Conservation (phyloP, 2,113 vertebrate genomes). For the Garra rufa region DNA sequence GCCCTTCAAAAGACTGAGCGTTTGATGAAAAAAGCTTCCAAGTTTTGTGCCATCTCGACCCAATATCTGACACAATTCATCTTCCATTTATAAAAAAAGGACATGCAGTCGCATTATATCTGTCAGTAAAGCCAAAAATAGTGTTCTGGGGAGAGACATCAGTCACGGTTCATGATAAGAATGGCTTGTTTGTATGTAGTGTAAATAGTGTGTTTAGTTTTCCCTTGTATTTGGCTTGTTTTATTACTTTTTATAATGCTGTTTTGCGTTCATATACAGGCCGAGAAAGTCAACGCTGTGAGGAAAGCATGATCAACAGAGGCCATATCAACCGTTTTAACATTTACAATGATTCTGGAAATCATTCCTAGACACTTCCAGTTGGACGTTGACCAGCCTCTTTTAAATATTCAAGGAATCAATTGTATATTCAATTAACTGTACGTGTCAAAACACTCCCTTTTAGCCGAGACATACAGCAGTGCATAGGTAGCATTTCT, state of each 20-base stretch:
- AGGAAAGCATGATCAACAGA: constrained; percentile 49
- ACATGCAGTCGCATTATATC: constrained; percentile 30
- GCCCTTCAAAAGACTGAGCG: constrained; percentile 37
- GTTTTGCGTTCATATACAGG: constrained; percentile 65
- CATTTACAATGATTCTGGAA: constrained; percentile 57
- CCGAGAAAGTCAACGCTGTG: constrained; percentile 56
- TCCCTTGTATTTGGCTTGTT: constrained; percentile 85
- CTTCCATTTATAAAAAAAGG: constrained; percentile 52
- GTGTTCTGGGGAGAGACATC: constrained; percentile 48
- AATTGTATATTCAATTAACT: constrained; percentile 44
- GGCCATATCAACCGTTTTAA: constrained; percentile 23
- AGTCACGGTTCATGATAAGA: constrained; percentile 71
- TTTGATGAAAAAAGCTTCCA: constrained; percentile 56
- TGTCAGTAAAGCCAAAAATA: constrained; percentile 38
- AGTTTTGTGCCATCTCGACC: constrained; percentile 47
- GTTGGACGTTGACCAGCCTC: constrained; percentile 35
- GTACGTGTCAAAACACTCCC: constrained; percentile 18
- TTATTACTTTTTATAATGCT: constrained; percentile 73
- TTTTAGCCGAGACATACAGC: constrained; percentile 23
- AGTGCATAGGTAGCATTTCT: constrained; percentile 47
- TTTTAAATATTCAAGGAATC: constrained; percentile 40
- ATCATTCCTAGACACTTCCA: constrained; percentile 42
- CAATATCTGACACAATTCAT: constrained; percentile 52
- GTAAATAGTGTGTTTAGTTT: constrained; percentile 99
- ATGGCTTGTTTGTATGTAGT: constrained; percentile 86